Conservation (phyloP, 2,888 invertebrate species). For the Andrena trimmerana region DNA sequence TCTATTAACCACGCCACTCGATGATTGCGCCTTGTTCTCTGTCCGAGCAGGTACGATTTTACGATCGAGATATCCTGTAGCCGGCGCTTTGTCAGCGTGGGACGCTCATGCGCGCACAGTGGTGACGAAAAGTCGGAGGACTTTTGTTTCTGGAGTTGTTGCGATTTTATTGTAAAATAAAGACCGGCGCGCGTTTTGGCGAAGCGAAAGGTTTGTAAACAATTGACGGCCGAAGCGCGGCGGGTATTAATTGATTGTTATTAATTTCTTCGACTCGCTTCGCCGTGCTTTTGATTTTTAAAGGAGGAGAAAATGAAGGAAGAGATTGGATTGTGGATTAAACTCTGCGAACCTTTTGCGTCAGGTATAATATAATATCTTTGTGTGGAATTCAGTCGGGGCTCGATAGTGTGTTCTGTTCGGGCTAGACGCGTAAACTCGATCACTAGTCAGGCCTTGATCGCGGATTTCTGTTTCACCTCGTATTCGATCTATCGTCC, state of each 20-base stretch:
- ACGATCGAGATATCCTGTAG: not conserved
- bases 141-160: too few species aligned
- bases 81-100: not conserved
- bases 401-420: not conserved
- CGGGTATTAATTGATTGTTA: too few species aligned
- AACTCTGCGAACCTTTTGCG: not conserved
- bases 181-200: too few species aligned
- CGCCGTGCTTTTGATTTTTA: too few species aligned
- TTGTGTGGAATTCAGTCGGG: not conserved
- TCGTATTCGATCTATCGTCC: constrained; percentile 63
- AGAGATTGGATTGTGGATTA: too few species aligned
- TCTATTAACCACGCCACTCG: constrained; percentile 68
- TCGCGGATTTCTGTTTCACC: constrained; percentile 55
- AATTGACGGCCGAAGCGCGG: too few species aligned
- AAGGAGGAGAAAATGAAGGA: too few species aligned
- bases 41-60: constrained; percentile 8
- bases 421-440: constrained; percentile 35
- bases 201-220: too few species aligned
- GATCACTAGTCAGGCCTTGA: constrained; percentile 63
- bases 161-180: too few species aligned
- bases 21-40: constrained; percentile 48
- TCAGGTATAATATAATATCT: not conserved
- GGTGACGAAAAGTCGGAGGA: too few species aligned
- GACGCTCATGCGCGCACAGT: not conserved
- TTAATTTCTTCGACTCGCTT: too few species aligned